Evolutionary conservation across 2,113 vertebrate genomes (phyloP).

Genomic region (sheep (Ovis aries)): DNA sequence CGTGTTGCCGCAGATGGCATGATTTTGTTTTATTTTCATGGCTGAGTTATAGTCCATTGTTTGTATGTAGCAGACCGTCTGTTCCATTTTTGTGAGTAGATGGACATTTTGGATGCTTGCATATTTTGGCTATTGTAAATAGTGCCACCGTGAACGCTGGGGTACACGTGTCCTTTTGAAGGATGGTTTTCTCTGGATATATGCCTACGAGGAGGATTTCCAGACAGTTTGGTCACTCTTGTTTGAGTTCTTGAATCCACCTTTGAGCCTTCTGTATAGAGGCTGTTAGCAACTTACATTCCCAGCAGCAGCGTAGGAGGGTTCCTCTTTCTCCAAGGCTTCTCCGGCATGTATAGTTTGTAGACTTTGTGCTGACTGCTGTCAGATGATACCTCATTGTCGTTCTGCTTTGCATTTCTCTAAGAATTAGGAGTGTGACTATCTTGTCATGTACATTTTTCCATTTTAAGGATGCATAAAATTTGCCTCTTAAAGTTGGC

Average conservation of each 20-base stretch:
- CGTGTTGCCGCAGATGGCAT: neutral
- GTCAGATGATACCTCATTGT: neutral
- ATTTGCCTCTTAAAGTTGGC: neutral
- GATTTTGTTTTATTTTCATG: neutral
- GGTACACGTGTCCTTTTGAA: neutral
- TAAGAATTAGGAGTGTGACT: neutral
- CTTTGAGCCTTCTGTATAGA: neutral
- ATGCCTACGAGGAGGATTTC: neutral
- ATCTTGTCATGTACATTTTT: neutral
- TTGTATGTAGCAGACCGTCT: neutral
- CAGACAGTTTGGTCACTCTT: neutral
- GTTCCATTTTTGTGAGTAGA: neutral
- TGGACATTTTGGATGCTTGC: neutral
- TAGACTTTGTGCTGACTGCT: neutral
- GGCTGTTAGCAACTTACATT: neutral
- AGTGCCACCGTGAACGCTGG: rapidly evolving
- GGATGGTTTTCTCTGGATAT: neutral
- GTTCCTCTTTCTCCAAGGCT: neutral
- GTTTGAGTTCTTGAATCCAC: neutral
- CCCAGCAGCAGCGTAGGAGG: neutral
- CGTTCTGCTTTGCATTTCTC: neutral
- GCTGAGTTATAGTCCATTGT: neutral
- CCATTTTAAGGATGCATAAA: neutral
- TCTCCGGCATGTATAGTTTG: neutral
- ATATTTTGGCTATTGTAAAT: neutral